Base-by-base conservation (phyloP, 92 coral and sea anemone species). In the Pocillopora meandrina region DNA sequence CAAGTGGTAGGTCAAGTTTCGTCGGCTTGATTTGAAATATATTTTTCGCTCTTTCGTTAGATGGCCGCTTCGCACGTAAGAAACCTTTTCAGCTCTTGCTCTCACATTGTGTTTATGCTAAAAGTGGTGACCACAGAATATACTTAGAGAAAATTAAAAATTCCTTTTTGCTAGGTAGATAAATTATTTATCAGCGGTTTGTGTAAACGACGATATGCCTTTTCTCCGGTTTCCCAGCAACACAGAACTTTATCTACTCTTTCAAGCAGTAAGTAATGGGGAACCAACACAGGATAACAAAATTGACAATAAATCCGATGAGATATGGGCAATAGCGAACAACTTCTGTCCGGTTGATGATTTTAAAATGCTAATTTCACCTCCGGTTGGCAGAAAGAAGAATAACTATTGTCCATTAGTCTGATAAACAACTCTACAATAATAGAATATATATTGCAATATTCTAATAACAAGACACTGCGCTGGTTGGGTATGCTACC, bases 351-450 rank as follows among this genome's bases (percentile, higher is more conserved):
- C 42, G 34, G 34, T 21, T 70, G 85, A 47, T 21, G 61, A 58
- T 59, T n/a, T 61, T 81, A 71, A 81, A 81, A 81, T 81, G 85
- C 77, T 70, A 81, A 81, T 81, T 81, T 81, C 36, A 65, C 57
- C 62, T 21, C 10, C 47, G 56, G 77, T 58, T 34, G 55, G 7
- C n/a, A 18, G 2, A 58, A 71, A n/a, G 59, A 71, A 71, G 36
- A 71, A 81, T 59, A 33, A 18, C 59, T 59, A 70, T 70, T 71
- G 66, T 67, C 12, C 31, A 1, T 80, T 11, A 12, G 69, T 21
- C 5, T 33, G 20, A 18, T 59, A 36, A 23, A 70, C 47, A 81
- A 9, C 36, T 4, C 59, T 17, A 19, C 20, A 15, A 71, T 14
- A 19, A 1, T 57, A 12, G 35, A 7, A 60, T 19, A 56, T 71